Base-by-base conservation (phyloP, 1,140 invertebrate genomes). In the Diploscapter pachys region DNA sequence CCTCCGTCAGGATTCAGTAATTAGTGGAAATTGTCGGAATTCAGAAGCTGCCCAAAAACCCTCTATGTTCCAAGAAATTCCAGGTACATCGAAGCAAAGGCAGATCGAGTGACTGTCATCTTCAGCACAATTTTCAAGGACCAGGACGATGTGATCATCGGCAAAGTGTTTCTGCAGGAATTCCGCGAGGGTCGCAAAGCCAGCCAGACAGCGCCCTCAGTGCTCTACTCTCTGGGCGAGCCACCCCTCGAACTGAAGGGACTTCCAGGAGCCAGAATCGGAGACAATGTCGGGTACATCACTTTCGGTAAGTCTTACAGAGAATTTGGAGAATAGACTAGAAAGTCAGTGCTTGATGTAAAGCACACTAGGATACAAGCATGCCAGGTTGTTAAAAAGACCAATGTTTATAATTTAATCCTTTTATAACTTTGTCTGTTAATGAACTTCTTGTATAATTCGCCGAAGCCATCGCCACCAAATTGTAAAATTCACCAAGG, bases 121-220 rank as follows among this genome's bases (percentile, higher is more conserved):
- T 99, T 99, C 88, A 97, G 94, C 80, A 99, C 96, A 79, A 91
- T 98, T 83, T 99, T 99, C 86, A 93, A 95, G 85, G 95, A 98
- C 86, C 93, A 96, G 86, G 94, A 97, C 87, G 97, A 99, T 87
- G 92, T 99, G 83, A 91, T 99, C 51, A 94, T 99, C 85, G 96
- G 96, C 31, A 99, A 98, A 89, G 93, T 99, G 78, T 98, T 98
- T 88, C 93, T 98, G 90, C 95, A 89, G 87, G 96, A 99, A 88
- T 91, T 99, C 79, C 96, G 96, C 86, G 96, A 99, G 68, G 96
- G 96, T 2, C 89, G 96, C 79, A 90, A 95, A 86, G 95, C 95
- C 31, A 95, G 93, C 80, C 95, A 99, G 84, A 98, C 96, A 71
- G 89, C 89, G 51, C 89, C 89, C 8, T 89, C 90, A 76, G 89